phyloP scores from a whole-genome alignment of 37 sponge, comb jelly and placozoan species.

The Spongia lamella region DNA sequence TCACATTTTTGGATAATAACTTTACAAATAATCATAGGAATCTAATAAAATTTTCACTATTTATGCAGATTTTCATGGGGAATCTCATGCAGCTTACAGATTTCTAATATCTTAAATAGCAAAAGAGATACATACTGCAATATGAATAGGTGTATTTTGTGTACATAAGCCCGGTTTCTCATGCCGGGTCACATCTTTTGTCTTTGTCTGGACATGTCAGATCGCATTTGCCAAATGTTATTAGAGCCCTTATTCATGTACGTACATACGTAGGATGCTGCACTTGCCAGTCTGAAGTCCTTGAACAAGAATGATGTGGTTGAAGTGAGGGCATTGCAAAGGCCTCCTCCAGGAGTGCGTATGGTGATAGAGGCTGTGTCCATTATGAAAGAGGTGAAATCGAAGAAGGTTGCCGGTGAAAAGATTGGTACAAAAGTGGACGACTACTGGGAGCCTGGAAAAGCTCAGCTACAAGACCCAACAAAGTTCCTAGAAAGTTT shows the following conservation, averaged over 20 bases:
- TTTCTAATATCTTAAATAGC: no score
- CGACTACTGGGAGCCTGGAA: slow-evolving; percentile 97
- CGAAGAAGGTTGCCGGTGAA: slow-evolving; percentile 87
- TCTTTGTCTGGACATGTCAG: not conserved
- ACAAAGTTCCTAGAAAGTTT: slow-evolving; percentile 90
- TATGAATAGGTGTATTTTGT: no score
- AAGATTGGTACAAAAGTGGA: slow-evolving; percentile 89
- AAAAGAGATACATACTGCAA: no score
- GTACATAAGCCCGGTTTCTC: no score
- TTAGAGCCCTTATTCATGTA: not conserved
- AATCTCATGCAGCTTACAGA: no score
- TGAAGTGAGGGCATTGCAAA: slow-evolving; percentile 84
- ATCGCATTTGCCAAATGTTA: not conserved
- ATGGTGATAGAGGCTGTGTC: slow-evolving; percentile 95
- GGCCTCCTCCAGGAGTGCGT: slow-evolving; percentile 89
- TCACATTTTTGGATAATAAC: no score
- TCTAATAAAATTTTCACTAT: no score
- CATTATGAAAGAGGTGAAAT: slow-evolving; percentile 95
- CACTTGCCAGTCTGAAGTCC: slow-evolving; percentile 90
- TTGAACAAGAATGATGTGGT: slow-evolving; percentile 95
- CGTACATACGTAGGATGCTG: slow-evolving; percentile 89
- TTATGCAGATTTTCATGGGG: no score
- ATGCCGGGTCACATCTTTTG: no score
- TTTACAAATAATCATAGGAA: no score
- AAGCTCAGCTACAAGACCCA: slow-evolving; percentile 86